Evolutionary conservation across 2,113 vertebrate species (phyloP), one percentile per base, ranked within the genome.

Genomic region (Hemichromis elongatus): DNA sequence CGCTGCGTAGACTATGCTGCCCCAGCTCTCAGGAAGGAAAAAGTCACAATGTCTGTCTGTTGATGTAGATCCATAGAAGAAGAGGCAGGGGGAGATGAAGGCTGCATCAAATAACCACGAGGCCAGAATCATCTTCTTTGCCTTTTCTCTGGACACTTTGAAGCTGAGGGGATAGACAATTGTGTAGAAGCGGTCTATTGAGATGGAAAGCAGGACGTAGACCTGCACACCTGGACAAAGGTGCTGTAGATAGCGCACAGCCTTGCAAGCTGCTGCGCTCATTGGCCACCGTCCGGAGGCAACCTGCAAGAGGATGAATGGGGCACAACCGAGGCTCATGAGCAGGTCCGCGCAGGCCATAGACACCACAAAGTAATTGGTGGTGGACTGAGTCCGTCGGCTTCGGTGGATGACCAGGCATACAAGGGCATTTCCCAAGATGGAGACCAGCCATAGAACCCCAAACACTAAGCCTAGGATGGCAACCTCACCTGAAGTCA

Each of bases 281-380:
- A 98, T 93, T 0, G 90, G 88, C 98, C 98, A 99, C 8, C 95
- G 85, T 0, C 97, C 97, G 0, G 89, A 94, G 4, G 91, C 83
- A 3, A 99, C 93, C 95, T 99, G 98, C 8, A 99, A 93, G 83
- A 99, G 86, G 12, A 96, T 18, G 0, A 99, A 97, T 0, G 98
- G 98, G 0, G 89, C 90, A 2, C 97, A 97, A 6, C 94, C 92
- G 3, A 97, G 37, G 3, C 96, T 98, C 87, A 97, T 56, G 28
- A 99, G 96, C 6, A 99, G 94, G 88, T 99, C 98, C 0, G 98
- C 97, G 1, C 97, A 98, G 0, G 98, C 98, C 96, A 99, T 94
- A 9, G 98, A 98, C 82, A 97, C 97, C 75, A 99, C 98, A 9
- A 99, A 99, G 85, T 98, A 99, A 94, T 99, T 98, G 77, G 98